phyloP scores from a whole-genome alignment of 2,797 vertebrate genomes.

The Tachyglossus aculeatus region DNA sequence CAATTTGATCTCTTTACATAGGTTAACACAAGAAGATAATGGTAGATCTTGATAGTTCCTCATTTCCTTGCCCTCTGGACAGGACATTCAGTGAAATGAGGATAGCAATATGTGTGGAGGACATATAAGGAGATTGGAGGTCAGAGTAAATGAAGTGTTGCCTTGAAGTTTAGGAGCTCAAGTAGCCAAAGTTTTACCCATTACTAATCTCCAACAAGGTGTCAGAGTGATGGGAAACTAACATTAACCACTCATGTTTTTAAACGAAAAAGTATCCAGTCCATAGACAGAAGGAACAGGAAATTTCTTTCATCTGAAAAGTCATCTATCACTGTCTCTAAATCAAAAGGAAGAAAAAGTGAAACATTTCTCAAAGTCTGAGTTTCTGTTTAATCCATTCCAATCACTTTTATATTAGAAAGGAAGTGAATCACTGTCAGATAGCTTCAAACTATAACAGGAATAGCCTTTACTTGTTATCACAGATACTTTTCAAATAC shows the following conservation, averaged over 20 bases:
- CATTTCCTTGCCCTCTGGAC: not conserved
- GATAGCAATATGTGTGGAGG: too few relatives aligned
- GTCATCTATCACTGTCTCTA: constrained; percentile 58
- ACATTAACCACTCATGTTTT: constrained; percentile 39
- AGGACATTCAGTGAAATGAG: not conserved
- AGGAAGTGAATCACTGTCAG: constrained; percentile 56
- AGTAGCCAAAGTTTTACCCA: constrained; percentile 8
- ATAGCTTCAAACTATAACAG: constrained; percentile 52
- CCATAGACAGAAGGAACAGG: constrained; percentile 28
- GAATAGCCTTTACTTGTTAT: constrained; percentile 62
- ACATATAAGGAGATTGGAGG: not conserved
- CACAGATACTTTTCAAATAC: constrained; percentile 59
- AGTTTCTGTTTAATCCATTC: constrained; percentile 67
- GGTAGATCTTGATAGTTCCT: too few relatives aligned
- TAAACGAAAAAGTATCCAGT: constrained; percentile 41
- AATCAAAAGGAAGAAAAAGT: constrained; percentile 50
- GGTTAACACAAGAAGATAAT: too few relatives aligned
- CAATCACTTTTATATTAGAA: constrained; percentile 55
- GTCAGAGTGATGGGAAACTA: constrained; percentile 14
- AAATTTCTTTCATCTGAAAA: constrained; percentile 45
- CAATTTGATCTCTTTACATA: too few relatives aligned
- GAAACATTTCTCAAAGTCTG: constrained; percentile 64
- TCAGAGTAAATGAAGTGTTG: constrained; percentile 14
- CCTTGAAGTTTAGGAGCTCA: constrained; percentile 19
- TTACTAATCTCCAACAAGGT: constrained; percentile 40